Conservation (phyloP, 2,888 invertebrate genomes). For the Athalia cordata region DNA sequence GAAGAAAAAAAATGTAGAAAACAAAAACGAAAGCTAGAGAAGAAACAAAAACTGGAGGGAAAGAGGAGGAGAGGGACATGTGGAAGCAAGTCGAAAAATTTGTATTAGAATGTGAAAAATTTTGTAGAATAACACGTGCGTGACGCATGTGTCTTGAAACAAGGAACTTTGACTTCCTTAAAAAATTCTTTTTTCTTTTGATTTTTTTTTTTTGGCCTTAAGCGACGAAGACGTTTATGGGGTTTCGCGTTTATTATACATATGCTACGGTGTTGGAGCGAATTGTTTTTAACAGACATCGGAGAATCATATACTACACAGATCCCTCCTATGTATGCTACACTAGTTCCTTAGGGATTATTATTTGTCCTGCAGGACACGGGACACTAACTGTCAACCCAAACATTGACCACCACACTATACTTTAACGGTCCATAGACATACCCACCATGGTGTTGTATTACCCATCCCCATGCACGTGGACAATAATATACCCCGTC, state of each 20-base stretch:
- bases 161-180: neutral
- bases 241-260: neutral
- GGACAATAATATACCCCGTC: conserved; percentile 16
- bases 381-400: conserved; percentile 61
- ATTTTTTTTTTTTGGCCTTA: no score
- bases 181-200: no score
- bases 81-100: conserved; percentile 32
- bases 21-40: no score
- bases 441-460: conserved; percentile 54
- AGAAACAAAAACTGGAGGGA: neutral
- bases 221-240: neutral
- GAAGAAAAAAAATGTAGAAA: no score
- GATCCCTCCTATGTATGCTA: neutral
- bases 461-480: conserved; percentile 53
- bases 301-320: neutral
- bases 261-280: neutral
- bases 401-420: conserved; percentile 66
- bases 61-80: conserved; percentile 3
- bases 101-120: conserved; percentile 40
- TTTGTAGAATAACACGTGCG: conserved; percentile 36
- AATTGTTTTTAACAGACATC: conserved; percentile 19
- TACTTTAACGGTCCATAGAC: conserved; percentile 42
- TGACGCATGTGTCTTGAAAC: conserved; percentile 31
- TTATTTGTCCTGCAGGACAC: conserved; percentile 43
- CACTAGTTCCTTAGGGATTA: conserved; percentile 32